These are phyloP conservation scores for Scyliorhinus canicula DNA, from an alignment of 2,797 vertebrate species.

Conservation along the genomic window DNA sequence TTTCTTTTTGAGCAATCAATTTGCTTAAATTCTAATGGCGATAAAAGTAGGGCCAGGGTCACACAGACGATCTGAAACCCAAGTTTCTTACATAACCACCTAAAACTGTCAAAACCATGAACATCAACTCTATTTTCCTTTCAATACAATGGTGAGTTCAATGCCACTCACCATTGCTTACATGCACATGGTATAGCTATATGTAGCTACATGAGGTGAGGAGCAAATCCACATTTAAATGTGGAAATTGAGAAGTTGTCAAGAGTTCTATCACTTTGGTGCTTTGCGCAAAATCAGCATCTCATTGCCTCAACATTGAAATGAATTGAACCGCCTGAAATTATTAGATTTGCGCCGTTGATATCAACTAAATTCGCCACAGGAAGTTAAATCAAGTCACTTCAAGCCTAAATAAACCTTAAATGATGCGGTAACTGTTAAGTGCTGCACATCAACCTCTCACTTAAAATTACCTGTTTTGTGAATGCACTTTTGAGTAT, in stretches of 20 bases:
- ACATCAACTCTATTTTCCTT: not conserved
- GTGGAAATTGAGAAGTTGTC: too few species aligned
- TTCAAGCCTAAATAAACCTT: not conserved
- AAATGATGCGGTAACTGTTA: not conserved
- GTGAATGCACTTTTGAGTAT: too few species aligned
- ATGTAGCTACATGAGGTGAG: too few species aligned
- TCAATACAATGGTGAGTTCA: not conserved
- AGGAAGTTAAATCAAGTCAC: not conserved
- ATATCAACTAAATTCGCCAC: not conserved
- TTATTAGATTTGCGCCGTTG: not conserved
- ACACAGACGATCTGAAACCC: too few species aligned
- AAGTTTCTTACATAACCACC: too few species aligned
- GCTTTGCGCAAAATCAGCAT: too few species aligned
- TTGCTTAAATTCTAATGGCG: not conserved
- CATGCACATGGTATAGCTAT: not conserved
- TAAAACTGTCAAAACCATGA: not conserved
- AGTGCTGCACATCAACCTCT: not conserved
- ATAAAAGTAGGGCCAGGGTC: not conserved
- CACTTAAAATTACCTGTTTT: too few species aligned
- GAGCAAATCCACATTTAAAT: too few species aligned
- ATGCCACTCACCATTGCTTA: not conserved
- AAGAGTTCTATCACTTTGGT: too few species aligned
- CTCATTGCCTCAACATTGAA: too few species aligned
- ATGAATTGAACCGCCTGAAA: too few species aligned
- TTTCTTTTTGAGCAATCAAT: not conserved